Conservation (phyloP, 1,140 invertebrate species). For the Polyergus mexicanus region DNA sequence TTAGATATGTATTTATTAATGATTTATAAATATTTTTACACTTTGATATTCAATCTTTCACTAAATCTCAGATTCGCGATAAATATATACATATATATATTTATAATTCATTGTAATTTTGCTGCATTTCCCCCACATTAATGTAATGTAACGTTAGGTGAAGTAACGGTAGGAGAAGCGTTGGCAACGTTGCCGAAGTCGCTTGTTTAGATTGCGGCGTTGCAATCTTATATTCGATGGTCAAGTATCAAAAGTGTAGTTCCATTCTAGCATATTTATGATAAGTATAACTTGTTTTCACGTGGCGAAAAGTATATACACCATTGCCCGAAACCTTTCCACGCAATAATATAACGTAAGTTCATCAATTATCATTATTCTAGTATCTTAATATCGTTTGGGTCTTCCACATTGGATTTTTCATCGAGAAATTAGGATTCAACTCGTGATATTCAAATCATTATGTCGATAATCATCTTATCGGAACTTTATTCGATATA, state of each 20-base stretch:
- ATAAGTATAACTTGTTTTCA: conserved; percentile 69
- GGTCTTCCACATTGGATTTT: conserved; percentile 8
- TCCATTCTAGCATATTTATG: conserved; percentile 66
- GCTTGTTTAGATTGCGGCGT: conserved; percentile 71
- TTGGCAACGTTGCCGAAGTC: conserved; percentile 68
- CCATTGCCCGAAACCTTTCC: conserved; percentile 16
- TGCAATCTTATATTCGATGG: conserved; percentile 60
- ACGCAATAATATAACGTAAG: conserved; percentile 64
- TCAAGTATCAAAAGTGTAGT: conserved; percentile 67
- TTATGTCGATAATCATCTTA: background rate
- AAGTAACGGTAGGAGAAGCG: conserved; percentile 56
- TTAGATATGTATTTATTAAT: conserved; percentile 29
- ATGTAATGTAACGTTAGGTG: background rate
- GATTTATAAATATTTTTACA: background rate
- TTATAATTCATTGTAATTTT: conserved; percentile 17
- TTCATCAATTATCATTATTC: conserved; percentile 46
- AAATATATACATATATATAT: background rate
- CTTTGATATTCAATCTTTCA: background rate
- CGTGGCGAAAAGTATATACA: conserved; percentile 56
- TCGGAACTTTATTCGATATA: background rate
- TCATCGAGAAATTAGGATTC: background rate
- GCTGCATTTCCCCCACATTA: background rate
- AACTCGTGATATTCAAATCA: background rate
- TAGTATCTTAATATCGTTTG: conserved; percentile 13
- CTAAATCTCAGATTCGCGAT: no score